Conservation (phyloP, 2,888 invertebrate species). For the Polydrusus cervinus region DNA sequence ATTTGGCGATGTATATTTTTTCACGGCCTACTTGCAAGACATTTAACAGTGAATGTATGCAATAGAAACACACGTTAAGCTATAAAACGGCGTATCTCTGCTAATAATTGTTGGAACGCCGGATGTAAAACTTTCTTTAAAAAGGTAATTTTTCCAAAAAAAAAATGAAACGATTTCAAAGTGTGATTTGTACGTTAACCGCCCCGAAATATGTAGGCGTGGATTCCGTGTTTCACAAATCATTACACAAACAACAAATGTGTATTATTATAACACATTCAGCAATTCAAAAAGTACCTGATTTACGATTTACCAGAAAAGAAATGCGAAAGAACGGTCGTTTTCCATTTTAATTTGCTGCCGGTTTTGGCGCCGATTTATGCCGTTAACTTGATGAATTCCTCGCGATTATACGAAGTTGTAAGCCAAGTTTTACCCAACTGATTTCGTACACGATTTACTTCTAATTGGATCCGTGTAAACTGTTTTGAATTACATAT, state of each 20-base stretch:
- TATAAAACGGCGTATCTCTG: too few species aligned
- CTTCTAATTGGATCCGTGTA: slow-evolving; percentile 52
- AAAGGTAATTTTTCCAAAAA: too few species aligned
- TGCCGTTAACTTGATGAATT: slow-evolving; percentile 54
- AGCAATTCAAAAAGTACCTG: slow-evolving; percentile 19
- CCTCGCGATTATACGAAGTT: slow-evolving; percentile 32
- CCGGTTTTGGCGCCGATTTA: slow-evolving; percentile 52
- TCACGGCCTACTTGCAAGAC: too few species aligned
- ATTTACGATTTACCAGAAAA: slow-evolving; percentile 29
- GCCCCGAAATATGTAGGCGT: too few species aligned
- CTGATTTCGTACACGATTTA: slow-evolving; percentile 52
- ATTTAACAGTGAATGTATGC: too few species aligned
- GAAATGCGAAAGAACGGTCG: slow-evolving; percentile 12
- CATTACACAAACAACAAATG: slow-evolving; percentile 17
- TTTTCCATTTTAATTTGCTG: slow-evolving; percentile 46
- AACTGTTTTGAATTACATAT: slow-evolving; percentile 51
- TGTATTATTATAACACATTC: slow-evolving; percentile 16
- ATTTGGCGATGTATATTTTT: too few species aligned
- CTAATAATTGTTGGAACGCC: too few species aligned
- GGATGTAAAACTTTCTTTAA: too few species aligned
- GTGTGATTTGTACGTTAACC: too few species aligned
- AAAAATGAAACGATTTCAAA: too few species aligned
- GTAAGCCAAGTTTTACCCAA: slow-evolving; percentile 40
- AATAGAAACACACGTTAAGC: too few species aligned
- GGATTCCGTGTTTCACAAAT: not conserved